Evolutionary conservation across 1,140 invertebrate species (phyloP), one percentile per base, ranked within the genome.

Genomic region (Calycopis cecrops): DNA sequence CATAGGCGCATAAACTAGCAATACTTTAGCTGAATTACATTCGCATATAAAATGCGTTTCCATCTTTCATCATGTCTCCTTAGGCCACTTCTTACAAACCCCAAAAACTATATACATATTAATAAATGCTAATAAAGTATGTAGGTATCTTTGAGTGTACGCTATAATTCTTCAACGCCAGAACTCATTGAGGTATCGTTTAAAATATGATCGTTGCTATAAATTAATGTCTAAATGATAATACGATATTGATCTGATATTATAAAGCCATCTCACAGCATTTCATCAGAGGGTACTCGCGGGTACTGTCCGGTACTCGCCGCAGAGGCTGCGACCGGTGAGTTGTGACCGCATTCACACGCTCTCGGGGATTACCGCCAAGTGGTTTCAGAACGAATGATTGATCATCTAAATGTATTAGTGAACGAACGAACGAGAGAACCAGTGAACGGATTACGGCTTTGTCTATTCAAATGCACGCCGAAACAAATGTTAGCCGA

Each of bases 301-400:
- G n/a, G n/a, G n/a, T n/a, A n/a, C n/a, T n/a, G n/a, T n/a, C n/a
- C n/a, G n/a, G n/a, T n/a, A n/a, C n/a, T n/a, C n/a, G 14, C 9
- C 52, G 48, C 44, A 12, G 40, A 6, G 40, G 40, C 14, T 7
- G 35, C 9, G 35, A n/a, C 9, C 34, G 34, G n/a, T n/a, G n/a
- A n/a, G n/a, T 28, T 28, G 67, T 81, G 79, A 79, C 81, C 79
- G 81, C 79, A 62, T 85, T 85, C 81, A 79, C 81, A 85, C 79
- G 81, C 48, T 71, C 55, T 52, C 67, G 62, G 57, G 58, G 79
- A 82, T 82, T 80, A 77, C 78, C 62, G 69, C 65, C 69, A 64
- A 71, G 68, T 67, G 63, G 72, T 71, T 72, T 73, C 70, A 73
- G 67, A 66, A 67, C 56, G 73, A 47, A 71, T 83, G 79, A 83